Evolutionary conservation across 2,888 invertebrate genomes (phyloP).

Genomic region (Pachycephus smyrnensis): DNA sequence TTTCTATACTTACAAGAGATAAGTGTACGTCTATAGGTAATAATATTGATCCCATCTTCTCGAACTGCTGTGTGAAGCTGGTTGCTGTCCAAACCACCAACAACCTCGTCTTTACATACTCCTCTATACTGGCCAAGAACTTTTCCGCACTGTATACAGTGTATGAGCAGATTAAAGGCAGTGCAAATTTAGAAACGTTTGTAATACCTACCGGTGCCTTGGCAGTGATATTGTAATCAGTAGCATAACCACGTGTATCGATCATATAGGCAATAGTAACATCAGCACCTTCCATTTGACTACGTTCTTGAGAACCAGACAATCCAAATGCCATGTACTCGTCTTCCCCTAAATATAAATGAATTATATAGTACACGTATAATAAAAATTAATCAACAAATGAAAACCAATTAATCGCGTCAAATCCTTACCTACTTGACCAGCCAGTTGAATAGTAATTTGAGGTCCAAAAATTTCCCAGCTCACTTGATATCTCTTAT

Average conservation of each 20-base stretch:
- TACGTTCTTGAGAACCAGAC: constrained; percentile 78
- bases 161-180: constrained; percentile 12
- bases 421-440: constrained; percentile 72
- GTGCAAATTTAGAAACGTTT: neutral
- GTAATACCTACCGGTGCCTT: constrained; percentile 76
- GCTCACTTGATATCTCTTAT: constrained; percentile 84
- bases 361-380: neutral
- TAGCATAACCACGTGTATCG: constrained; percentile 78
- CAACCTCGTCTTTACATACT: constrained; percentile 85
- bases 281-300: constrained; percentile 89
- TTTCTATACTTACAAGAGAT: constrained; percentile 74
- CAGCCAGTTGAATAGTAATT: constrained; percentile 86
- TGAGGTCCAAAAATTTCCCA: constrained; percentile 94
- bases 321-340: constrained; percentile 93
- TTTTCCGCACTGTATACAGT: constrained; percentile 78
- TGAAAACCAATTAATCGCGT: neutral
- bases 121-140: constrained; percentile 88
- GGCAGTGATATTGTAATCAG: constrained; percentile 89
- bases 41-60: constrained; percentile 80
- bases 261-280: constrained; percentile 83
- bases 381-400: constrained; percentile 8
- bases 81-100: constrained; percentile 85
- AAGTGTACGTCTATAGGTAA: constrained; percentile 82
- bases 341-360: constrained; percentile 69
- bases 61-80: constrained; percentile 82